Evolutionary conservation across 2,888 invertebrate species (phyloP), one percentile per base, ranked within the genome.

Genomic region (Cremastinae sp.): DNA sequence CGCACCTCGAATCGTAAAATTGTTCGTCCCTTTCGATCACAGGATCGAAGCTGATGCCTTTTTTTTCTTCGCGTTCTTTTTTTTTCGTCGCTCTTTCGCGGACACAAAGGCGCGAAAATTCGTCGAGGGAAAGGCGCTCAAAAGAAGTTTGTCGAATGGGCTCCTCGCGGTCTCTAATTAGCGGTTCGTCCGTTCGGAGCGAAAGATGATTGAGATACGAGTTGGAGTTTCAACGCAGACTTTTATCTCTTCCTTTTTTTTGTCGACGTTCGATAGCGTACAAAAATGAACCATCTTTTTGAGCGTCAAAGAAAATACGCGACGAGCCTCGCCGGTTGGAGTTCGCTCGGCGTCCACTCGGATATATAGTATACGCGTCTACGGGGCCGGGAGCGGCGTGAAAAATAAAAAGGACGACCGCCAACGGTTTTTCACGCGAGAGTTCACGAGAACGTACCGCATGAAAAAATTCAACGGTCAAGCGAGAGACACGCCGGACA

Each of bases 81-180:
- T 20, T 38, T 41, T 43, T 34, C 43, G 14, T 28, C 54, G 43
- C 34, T 22, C 51, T 61, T 36, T 36, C 71, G 68, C 49, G 47
- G 47, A 59, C 66, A 66, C 65, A 34, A 36, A 58, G 51, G 53
- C 22, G 66, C 12, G 53, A 51, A 70, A 62, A 72, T 47, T 64
- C 36, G 65, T 16, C 61, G 51, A 71, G 66, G 20, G 61, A 72
- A 71, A 74, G 70, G 61, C 66, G 65, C 54, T 53, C 61, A 43
- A 53, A 18, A 47, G 49, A 18, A 61, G 59, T 70, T 74, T 70
- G 74, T 66, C 74, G 64, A 77, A 70, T 61, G 68, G 58, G 56
- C 38, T 65, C 22, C 36, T 56, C 74, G 14, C 54, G 43, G 59
- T 58, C 75, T 72, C 68, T 76, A 72, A 76, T 76, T 76, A 76